Conservation (phyloP, 2,888 invertebrate species). For the Hyposoter didymator region DNA sequence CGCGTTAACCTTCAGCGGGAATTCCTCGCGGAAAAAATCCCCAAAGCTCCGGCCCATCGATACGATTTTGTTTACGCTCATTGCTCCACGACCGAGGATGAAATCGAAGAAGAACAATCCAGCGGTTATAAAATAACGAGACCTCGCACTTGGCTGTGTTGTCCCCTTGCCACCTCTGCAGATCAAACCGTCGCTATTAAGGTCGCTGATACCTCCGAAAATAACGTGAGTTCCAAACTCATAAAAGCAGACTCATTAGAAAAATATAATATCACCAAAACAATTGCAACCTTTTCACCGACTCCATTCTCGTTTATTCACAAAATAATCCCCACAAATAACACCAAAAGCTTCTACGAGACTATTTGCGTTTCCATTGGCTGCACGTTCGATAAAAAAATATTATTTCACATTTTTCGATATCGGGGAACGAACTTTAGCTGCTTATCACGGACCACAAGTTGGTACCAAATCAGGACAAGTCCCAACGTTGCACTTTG, state of each 20-base stretch:
- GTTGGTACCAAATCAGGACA: conserved; percentile 75
- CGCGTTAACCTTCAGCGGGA: conserved; percentile 72
- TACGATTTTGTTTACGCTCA: conserved; percentile 76
- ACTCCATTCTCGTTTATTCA: neutral
- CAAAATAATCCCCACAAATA: neutral
- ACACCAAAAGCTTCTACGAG: neutral
- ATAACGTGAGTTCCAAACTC: conserved; percentile 63
- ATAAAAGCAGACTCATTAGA: neutral
- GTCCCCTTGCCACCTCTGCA: conserved; percentile 80
- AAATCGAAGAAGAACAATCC: conserved; percentile 70
- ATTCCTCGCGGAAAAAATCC: conserved; percentile 70
- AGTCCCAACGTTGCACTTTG: conserved; percentile 73
- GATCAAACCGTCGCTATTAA: conserved; percentile 76
- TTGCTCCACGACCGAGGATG: conserved; percentile 75
- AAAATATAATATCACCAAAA: neutral
- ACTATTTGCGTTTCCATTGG: neutral
- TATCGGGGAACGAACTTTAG: neutral
- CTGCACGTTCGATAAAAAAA: neutral
- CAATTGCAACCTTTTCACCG: neutral
- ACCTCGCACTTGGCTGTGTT: conserved; percentile 85
- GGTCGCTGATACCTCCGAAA: conserved; percentile 59
- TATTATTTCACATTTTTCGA: neutral
- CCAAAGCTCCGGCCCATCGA: conserved; percentile 69
- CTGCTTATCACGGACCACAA: conserved; percentile 65
- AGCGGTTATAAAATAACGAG: conserved; percentile 74